Base-by-base conservation (phyloP, 2,888 invertebrate species). In the Sphaerophoria rueppellii region DNA sequence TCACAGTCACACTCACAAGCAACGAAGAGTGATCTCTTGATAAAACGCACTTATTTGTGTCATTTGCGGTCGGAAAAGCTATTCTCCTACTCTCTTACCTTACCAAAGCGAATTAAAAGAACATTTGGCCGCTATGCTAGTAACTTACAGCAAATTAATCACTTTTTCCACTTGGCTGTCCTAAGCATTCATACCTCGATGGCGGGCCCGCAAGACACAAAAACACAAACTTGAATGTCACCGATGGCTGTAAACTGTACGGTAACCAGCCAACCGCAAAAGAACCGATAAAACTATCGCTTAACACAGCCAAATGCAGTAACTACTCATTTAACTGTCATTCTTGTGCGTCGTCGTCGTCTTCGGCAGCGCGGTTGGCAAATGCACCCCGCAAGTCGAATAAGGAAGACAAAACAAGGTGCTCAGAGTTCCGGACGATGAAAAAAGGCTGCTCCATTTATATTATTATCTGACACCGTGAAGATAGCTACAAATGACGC, bases 401-500 rank as follows among this genome's bases (percentile, higher is more conserved):
- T n/a, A 46, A 46, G 46, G n/a, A n/a, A 5, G 48, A 5, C 82
- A 82, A 76, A 82, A 82, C 77, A 77, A 76, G 82, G 72, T 71
- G 54, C 16, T 54, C 4, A 16, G 50, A 16, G 14, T 16, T 16
- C n/a, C 48, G 14, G 1, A 48, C 32, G 32, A 52, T 55, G 34
- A 60, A 61, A 67, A 73, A 79, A 73, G 46, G 35, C 63, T 73
- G 48, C 61, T 40, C 76, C 81, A 85, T 81, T 81, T 81, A 81
- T 81, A 81, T 81, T 81, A 81, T 81, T 81, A 81, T 80, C 80
- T 54, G 61, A 60, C 67, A 80, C 85, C 80, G 81, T 77, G 81
- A 85, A 85, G 85, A 85, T 85, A 85, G 81, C 85, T 65, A 73
- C 65, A 67, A 85, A 73, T 85, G 81, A 77, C 80, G 77, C 63